phyloP scores from a whole-genome alignment of 2,888 invertebrate species.

The Formica aserva region DNA sequence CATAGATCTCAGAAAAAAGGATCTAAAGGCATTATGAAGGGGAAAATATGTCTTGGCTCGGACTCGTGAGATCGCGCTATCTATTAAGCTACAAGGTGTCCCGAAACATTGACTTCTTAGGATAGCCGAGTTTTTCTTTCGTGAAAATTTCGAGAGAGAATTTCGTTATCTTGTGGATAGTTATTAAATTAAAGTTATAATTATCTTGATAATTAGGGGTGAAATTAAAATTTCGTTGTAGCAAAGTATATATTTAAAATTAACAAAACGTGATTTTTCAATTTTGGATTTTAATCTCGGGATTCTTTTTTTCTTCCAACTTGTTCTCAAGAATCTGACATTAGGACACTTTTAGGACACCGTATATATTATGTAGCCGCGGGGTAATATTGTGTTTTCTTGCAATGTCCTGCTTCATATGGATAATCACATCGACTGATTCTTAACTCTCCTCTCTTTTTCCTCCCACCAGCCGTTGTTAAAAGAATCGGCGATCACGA shows the following conservation, averaged over 20 bases:
- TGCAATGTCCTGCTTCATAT: constrained; percentile 64
- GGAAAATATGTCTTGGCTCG: constrained; percentile 58
- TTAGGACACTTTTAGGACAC: constrained; percentile 21
- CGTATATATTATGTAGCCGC: constrained; percentile 35
- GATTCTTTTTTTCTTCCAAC: background rate
- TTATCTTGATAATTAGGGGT: background rate
- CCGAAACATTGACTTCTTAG: constrained; percentile 18
- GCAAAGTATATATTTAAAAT: background rate
- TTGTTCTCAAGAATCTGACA: background rate
- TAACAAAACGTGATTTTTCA: background rate
- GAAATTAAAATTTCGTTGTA: background rate
- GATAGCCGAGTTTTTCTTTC: background rate
- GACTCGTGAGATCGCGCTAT: constrained; percentile 61
- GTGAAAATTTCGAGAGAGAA: background rate
- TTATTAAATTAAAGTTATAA: constrained; percentile 7
- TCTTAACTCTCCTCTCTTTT: constrained; percentile 37
- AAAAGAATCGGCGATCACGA: constrained; percentile 65
- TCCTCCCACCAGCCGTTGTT: constrained; percentile 48
- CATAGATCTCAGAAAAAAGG: constrained; percentile 46
- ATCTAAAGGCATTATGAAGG: constrained; percentile 56
- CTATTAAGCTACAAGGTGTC: constrained; percentile 63
- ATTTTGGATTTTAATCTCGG: background rate
- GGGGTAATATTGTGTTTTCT: constrained; percentile 70
- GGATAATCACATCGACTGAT: constrained; percentile 68
- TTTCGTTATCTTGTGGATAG: background rate